Conservation (phyloP, 2,113 vertebrate genomes). For the Xiphophorus couchianus region DNA sequence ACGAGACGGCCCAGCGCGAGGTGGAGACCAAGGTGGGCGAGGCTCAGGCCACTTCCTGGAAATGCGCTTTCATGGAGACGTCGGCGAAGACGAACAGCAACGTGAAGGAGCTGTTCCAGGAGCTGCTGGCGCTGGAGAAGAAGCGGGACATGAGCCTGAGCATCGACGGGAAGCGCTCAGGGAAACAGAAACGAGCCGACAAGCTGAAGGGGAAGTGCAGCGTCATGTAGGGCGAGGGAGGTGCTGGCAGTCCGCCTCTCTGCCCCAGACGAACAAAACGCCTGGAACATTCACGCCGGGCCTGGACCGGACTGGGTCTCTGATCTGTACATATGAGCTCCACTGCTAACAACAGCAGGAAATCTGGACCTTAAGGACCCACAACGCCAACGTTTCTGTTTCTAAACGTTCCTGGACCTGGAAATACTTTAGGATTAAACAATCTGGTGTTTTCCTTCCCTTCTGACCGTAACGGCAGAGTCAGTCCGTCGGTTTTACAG, state of each 20-base stretch:
- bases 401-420: background rate
- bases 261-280: conserved; percentile 28
- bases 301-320: conserved; percentile 24
- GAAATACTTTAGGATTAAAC: background rate
- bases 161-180: conserved; percentile 89
- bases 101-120: conserved; percentile 94
- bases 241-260: background rate
- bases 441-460: background rate
- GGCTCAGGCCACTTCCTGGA: conserved; percentile 89
- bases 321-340: conserved; percentile 4
- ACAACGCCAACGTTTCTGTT: background rate
- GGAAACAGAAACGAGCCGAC: conserved; percentile 90
- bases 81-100: conserved; percentile 96
- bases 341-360: background rate
- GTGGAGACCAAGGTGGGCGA: conserved; percentile 88
- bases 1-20: conserved; percentile 88
- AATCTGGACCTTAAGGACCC: background rate
- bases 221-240: conserved; percentile 82
- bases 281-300: conserved; percentile 11
- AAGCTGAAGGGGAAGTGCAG: conserved; percentile 93
- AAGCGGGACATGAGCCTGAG: conserved; percentile 90
- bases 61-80: conserved; percentile 96
- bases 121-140: conserved; percentile 94
- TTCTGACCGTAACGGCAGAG: background rate
- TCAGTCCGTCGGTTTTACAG: background rate